phyloP scores from a whole-genome alignment of 2,888 invertebrate genomes.

The Sycophila texana region DNA sequence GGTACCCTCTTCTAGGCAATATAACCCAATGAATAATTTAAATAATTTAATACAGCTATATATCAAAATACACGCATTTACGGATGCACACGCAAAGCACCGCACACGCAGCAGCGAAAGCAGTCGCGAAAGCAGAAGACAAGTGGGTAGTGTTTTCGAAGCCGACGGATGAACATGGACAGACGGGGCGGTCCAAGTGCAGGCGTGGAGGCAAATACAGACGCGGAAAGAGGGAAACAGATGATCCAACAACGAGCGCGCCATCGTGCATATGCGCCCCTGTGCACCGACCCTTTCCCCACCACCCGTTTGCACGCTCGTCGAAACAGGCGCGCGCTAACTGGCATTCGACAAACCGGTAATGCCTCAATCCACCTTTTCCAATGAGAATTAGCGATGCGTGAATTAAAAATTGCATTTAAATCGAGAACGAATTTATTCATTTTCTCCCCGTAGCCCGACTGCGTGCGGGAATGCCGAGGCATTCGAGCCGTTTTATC shows the following conservation, averaged over 20 bases:
- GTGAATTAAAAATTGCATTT: conserved; percentile 63
- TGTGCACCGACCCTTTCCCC: neutral
- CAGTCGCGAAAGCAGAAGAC: neutral
- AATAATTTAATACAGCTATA: too few relatives aligned
- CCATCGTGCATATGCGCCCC: neutral
- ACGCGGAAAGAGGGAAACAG: conserved; percentile 21
- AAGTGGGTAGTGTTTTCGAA: conserved; percentile 7
- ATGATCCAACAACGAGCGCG: conserved; percentile 1
- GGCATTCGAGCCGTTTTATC: neutral
- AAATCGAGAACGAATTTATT: conserved; percentile 49
- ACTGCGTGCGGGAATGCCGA: neutral
- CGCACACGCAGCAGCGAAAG: neutral
- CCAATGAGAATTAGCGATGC: conserved; percentile 59
- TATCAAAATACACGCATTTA: neutral
- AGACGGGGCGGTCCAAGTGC: conserved; percentile 7
- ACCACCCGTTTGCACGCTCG: neutral
- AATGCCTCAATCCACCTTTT: conserved; percentile 45
- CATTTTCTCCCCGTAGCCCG: neutral
- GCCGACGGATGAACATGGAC: conserved; percentile 12
- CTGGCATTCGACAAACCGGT: neutral
- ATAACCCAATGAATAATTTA: too few relatives aligned
- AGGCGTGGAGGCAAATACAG: conserved; percentile 8
- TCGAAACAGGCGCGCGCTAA: neutral
- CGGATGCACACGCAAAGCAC: neutral
- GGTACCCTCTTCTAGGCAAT: too few relatives aligned